These are phyloP conservation scores for Micropoecilia bifurca DNA, from an alignment of 2,797 vertebrate genomes.

Conservation along the genomic window DNA sequence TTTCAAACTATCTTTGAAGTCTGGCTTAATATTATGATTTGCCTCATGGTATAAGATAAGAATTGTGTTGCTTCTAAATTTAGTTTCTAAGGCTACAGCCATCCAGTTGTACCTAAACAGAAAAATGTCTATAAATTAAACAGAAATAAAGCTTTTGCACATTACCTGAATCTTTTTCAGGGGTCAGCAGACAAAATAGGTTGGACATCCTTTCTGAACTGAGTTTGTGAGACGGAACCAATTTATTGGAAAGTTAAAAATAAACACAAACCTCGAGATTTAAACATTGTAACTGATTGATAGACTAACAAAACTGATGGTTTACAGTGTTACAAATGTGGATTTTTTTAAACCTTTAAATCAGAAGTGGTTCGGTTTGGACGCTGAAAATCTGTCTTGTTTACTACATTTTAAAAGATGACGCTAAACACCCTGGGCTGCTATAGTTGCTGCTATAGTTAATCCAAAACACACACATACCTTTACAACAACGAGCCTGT, in stretches of 20 bases:
- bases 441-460: neutral
- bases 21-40: neutral
- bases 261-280: neutral
- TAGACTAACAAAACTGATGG: neutral
- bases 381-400: neutral
- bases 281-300: neutral
- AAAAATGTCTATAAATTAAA: neutral
- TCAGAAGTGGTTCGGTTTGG: neutral
- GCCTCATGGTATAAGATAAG: neutral
- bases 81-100: neutral
- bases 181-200: neutral
- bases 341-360: neutral
- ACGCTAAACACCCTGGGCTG: neutral
- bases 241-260: neutral
- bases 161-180: neutral
- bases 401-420: neutral
- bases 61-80: neutral
- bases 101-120: neutral
- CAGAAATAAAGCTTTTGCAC: neutral
- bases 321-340: neutral
- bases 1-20: neutral
- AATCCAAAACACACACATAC: neutral
- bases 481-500: neutral
- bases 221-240: neutral
- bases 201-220: neutral